Percentiles rank a stretch among this genome's conserved stretches.
phyloP scores from a whole-genome alignment of 2,797 vertebrate species.

The Iguana delicatissima region DNA sequence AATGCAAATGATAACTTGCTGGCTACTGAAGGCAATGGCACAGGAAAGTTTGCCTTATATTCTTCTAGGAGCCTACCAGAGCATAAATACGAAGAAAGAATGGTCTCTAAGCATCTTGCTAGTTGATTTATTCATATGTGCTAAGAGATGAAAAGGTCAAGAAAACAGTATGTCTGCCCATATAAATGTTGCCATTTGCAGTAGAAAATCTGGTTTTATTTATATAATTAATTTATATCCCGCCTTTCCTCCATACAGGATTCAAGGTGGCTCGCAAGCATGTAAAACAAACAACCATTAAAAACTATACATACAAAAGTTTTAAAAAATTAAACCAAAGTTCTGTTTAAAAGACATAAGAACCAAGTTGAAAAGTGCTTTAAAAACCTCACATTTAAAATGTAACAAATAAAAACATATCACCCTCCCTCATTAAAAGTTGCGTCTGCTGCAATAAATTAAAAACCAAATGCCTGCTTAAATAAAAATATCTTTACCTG shows the following conservation, averaged over 20 bases:
- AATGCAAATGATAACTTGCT: rapidly evolving
- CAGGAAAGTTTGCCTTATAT: rapidly evolving
- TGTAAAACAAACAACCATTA: background rate
- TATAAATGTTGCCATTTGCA: background rate
- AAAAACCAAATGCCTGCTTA: too few species aligned
- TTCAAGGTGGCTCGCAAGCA: background rate
- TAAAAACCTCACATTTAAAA: too few species aligned
- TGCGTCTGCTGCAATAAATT: too few species aligned
- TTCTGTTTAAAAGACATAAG: too few species aligned
- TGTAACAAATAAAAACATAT: background rate
- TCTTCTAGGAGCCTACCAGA: background rate
- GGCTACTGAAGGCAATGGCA: too few species aligned
- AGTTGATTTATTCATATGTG: background rate
- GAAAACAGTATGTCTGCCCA: background rate
- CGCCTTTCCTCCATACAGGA: too few species aligned
- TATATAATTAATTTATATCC: too few species aligned
- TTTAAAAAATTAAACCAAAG: too few species aligned
- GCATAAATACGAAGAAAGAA: background rate
- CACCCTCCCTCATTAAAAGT: too few species aligned
- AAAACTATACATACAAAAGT: too few species aligned
- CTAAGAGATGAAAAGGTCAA: background rate
- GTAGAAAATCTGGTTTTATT: background rate
- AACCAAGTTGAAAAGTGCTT: too few species aligned
- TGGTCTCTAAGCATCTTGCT: background rate
- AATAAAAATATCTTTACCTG: too few species aligned